Conservation (phyloP, 1,140 invertebrate species). For the Dermatophagoides farinae region DNA sequence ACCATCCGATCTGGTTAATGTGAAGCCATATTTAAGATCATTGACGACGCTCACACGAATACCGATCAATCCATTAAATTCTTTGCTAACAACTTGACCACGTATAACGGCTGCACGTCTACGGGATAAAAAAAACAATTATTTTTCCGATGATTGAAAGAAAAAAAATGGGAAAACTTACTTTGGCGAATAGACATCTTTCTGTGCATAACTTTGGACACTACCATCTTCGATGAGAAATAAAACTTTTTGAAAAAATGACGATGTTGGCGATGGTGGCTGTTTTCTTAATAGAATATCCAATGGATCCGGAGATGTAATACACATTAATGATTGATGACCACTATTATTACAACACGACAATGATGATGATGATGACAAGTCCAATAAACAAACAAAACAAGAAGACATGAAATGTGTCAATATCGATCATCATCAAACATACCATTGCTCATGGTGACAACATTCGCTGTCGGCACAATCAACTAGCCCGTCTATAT, state of each 20-base stretch:
- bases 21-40: slow-evolving; percentile 82
- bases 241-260: slow-evolving; percentile 91
- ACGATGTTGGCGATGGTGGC: slow-evolving; percentile 79
- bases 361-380: background rate
- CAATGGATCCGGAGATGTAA: slow-evolving; percentile 78
- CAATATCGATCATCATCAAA: background rate
- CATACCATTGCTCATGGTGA: slow-evolving; percentile 42
- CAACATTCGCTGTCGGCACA: slow-evolving; percentile 92
- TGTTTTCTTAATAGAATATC: slow-evolving; percentile 84
- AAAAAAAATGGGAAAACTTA: slow-evolving; percentile 33
- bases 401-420: background rate
- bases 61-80: slow-evolving; percentile 69
- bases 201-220: slow-evolving; percentile 89
- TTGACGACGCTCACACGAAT: slow-evolving; percentile 85
- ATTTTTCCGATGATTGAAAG: background rate
- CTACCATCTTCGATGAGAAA: slow-evolving; percentile 96
- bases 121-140: slow-evolving; percentile 18
- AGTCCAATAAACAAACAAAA: background rate
- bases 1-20: slow-evolving; percentile 43
- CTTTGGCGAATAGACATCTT: slow-evolving; percentile 93
- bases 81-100: slow-evolving; percentile 78
- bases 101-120: slow-evolving; percentile 96
- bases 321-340: slow-evolving; percentile 39
- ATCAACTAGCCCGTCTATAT: slow-evolving; percentile 79
- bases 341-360: background rate